Conservation (phyloP, 2,888 invertebrate species). For the Lasius platythorax region DNA sequence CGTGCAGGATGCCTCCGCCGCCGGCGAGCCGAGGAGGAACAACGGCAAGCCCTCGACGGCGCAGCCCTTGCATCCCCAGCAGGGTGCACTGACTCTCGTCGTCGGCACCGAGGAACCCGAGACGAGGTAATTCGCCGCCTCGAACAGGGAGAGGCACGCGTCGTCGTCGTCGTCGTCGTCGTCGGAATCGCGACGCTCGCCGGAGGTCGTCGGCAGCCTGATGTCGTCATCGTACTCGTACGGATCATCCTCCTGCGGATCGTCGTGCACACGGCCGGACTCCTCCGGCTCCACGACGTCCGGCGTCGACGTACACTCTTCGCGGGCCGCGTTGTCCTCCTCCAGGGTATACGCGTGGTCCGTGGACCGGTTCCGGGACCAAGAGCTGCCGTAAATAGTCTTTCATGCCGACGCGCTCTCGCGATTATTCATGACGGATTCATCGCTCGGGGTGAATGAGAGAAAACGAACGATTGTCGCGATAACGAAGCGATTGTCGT, state of each 20-base stretch:
- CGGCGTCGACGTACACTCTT: conserved; percentile 54
- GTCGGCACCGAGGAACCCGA: conserved; percentile 66
- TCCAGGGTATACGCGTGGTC: conserved; percentile 71
- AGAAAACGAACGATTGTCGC: neutral
- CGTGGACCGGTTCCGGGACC: conserved; percentile 62
- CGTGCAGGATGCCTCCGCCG: conserved; percentile 78
- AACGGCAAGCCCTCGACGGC: conserved; percentile 76
- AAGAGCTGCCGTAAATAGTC: conserved; percentile 56
- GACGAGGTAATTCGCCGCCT: conserved; percentile 36
- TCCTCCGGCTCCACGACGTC: conserved; percentile 72
- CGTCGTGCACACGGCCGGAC: conserved; percentile 69
- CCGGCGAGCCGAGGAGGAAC: conserved; percentile 81
- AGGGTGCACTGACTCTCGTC: conserved; percentile 73
- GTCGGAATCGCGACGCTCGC: conserved; percentile 54
- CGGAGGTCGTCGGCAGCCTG: conserved; percentile 72
- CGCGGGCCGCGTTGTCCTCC: conserved; percentile 63
- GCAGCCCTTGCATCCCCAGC: conserved; percentile 80
- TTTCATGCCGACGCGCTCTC: conserved; percentile 39
- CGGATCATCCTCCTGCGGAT: conserved; percentile 84
- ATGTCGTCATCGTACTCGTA: conserved; percentile 87
- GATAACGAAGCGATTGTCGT: neutral
- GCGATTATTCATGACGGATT: neutral
- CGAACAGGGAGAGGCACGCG: conserved; percentile 33
- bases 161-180: conserved; percentile 36
- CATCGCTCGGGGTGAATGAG: neutral